Base-by-base conservation (phyloP, 2,888 invertebrate species). In the Ichneumoninae sp. region DNA sequence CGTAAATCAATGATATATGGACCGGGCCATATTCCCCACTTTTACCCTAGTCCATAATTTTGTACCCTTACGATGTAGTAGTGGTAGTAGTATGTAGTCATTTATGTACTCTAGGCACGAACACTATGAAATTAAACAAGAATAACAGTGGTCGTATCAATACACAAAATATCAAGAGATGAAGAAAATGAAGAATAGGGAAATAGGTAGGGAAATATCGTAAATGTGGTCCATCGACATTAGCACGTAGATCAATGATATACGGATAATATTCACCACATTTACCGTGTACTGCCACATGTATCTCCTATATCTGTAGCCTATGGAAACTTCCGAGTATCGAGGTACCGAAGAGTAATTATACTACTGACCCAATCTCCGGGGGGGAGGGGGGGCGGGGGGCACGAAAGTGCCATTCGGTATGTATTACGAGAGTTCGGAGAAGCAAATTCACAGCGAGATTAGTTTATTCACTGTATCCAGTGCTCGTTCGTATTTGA, bases 381-480 rank as follows among this genome's bases (percentile, higher is more conserved):
- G 3, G 2, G 3, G 36, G 36, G 7, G 7, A 8, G 6, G 33
- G 40, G 40, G 1, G 36, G 40, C 8, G 8, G 40, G 77, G 72
- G 22, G 76, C 83, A 86, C 78, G 88, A 87, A 71, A 88, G 84
- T 82, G 70, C 79, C 80, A 87, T 84, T 83, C 82, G 75, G 62
- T 40, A 66, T 65, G 57, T 57, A 57, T 57, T 36, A 44, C 60
- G 47, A 66, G 69, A 50, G 62, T 62, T 54, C 44, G 36, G 13
- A 47, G 36, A 13, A 72, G 47, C 71, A 22, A 60, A 78, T 70
- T 57, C 33, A 36, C 33, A 47, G 50, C 19, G 33, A 19, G 75
- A 62, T n/a, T n/a, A 33, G 60, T 60, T 30, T 30, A 78, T 78
- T 78, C 60, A 33, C 75, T 60, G n/a, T 75, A 69, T 19, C 40